These are phyloP conservation scores for Phymanthus crucifer DNA, from an alignment of 92 coral and sea anemone genomes.

Conservation along the genomic window DNA sequence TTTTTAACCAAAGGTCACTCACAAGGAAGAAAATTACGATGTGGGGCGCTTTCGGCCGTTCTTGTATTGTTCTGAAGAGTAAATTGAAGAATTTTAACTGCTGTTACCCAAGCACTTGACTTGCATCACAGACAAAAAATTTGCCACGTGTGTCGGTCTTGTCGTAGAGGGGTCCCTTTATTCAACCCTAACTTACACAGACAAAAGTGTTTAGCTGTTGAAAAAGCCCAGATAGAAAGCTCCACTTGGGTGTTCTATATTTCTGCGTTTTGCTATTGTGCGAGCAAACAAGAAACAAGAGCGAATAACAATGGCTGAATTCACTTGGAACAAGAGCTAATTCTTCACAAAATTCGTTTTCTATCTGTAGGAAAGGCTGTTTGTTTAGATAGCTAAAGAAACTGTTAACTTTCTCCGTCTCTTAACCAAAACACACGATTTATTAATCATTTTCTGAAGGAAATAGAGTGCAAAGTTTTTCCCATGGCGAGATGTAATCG, in stretches of 20 bases:
- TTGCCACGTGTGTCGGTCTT: slow-evolving; percentile 46
- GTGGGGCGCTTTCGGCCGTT: slow-evolving; percentile 46
- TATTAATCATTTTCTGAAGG: neutral
- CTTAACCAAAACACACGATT: neutral
- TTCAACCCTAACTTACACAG: slow-evolving; percentile 62
- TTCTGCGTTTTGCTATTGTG: slow-evolving; percentile 30
- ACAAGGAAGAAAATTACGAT: too few relatives aligned
- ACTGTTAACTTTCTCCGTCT: neutral
- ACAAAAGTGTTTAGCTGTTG: slow-evolving; percentile 70
- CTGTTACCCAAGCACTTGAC: slow-evolving; percentile 56
- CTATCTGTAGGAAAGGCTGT: neutral
- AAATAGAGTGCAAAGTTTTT: neutral
- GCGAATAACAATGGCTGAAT: slow-evolving; percentile 19
- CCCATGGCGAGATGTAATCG: neutral
- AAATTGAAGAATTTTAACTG: slow-evolving; percentile 35
- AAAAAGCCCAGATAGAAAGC: slow-evolving; percentile 49
- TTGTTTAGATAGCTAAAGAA: neutral
- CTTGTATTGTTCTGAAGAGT: slow-evolving; percentile 41
- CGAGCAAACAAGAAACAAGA: slow-evolving; percentile 23
- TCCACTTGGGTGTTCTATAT: slow-evolving; percentile 44
- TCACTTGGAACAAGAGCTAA: neutral
- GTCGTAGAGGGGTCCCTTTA: slow-evolving; percentile 29
- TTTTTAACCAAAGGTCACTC: neutral
- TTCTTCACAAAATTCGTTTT: neutral
- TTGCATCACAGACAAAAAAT: slow-evolving; percentile 48